Evolutionary conservation across 2,888 invertebrate genomes (phyloP).

Genomic region (Myopa tessellatipennis): DNA sequence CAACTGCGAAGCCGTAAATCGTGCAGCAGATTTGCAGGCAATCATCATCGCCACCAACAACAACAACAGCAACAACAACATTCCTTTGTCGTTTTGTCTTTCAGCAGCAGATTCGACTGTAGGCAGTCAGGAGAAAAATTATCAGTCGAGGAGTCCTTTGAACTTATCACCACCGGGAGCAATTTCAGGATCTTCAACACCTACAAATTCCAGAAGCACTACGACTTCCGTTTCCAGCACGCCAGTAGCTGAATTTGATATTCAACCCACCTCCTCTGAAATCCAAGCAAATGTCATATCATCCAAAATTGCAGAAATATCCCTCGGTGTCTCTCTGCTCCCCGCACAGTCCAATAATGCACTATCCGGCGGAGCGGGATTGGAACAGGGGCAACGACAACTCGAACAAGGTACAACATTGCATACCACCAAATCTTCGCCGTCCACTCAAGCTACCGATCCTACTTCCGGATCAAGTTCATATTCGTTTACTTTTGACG

Average conservation of each 20-base stretch:
- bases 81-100: constrained; percentile 4
- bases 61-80: constrained; percentile 24
- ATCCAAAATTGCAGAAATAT: not conserved
- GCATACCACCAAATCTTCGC: not conserved
- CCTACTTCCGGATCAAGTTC: not conserved
- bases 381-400: not conserved
- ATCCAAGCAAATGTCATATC: not conserved
- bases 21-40: not conserved
- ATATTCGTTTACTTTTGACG: constrained; percentile 19
- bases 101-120: not conserved
- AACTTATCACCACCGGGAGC: too few species aligned
- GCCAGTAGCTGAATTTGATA: not conserved
- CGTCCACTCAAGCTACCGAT: not conserved
- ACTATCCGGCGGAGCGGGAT: not conserved
- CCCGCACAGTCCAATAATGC: not conserved
- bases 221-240: not conserved
- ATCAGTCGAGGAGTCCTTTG: not conserved
- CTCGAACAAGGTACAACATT: constrained; percentile 27
- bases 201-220: not conserved
- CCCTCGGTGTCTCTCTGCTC: not conserved
- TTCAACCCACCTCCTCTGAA: not conserved
- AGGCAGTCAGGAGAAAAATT: not conserved
- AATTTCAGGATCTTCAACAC: not conserved
- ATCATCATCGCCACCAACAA: not conserved
- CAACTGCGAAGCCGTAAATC: not conserved